phyloP scores from a whole-genome alignment of 2,797 vertebrate species.

The Melanotaenia maccullochi region DNA sequence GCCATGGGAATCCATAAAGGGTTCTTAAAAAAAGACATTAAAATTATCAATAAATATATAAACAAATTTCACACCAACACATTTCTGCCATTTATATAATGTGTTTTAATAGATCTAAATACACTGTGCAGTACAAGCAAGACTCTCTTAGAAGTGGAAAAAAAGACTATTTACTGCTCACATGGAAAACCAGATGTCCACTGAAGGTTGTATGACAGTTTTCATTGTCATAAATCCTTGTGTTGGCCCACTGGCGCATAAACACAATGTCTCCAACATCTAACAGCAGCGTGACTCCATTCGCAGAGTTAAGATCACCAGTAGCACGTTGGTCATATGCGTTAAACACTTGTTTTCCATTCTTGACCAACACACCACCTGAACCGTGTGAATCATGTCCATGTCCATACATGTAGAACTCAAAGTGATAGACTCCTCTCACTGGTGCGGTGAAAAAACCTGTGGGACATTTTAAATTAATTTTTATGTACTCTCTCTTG shows the following conservation, averaged over 20 bases:
- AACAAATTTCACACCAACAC: too few relatives aligned
- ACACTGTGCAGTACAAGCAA: too few relatives aligned
- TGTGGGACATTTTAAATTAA: not conserved
- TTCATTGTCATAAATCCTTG: not conserved
- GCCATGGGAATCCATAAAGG: too few relatives aligned
- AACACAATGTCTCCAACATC: conserved; percentile 65
- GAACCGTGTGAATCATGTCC: not conserved
- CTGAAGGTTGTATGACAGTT: conserved; percentile 53
- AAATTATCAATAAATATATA: too few relatives aligned
- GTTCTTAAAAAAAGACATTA: too few relatives aligned
- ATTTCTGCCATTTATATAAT: too few relatives aligned
- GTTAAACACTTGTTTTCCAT: conserved; percentile 16
- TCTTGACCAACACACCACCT: conserved; percentile 35
- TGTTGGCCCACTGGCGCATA: fast-evolving
- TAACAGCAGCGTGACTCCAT: conserved; percentile 48
- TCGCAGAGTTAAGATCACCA: fast-evolving
- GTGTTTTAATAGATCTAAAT: too few relatives aligned
- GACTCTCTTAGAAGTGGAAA: too few relatives aligned
- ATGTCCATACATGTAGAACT: not conserved
- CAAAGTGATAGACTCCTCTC: conserved; percentile 62
- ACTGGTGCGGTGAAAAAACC: conserved; percentile 30
- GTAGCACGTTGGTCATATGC: not conserved
- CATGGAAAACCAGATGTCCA: conserved; percentile 63
- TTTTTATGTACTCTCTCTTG: not conserved
- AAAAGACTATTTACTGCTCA: conserved; percentile 3